Conservation (phyloP, 2,113 vertebrate species). For the Sula dactylatra region DNA sequence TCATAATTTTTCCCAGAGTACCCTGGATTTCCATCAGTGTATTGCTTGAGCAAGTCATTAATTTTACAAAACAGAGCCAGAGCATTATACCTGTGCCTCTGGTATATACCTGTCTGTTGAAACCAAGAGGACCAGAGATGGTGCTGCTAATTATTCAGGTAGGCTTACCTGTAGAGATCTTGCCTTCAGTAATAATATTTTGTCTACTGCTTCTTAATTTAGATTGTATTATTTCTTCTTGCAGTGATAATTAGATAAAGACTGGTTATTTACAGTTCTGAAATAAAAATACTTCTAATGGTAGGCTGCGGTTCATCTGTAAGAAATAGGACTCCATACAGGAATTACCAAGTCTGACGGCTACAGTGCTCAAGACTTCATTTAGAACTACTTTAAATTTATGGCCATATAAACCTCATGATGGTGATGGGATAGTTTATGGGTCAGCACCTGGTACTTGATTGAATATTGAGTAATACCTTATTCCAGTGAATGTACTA, state of each 20-base stretch:
- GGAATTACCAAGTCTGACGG: not conserved
- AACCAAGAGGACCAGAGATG: not conserved
- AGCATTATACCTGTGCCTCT: not conserved
- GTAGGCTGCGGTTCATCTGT: not conserved
- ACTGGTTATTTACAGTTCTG: not conserved
- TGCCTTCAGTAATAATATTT: not conserved
- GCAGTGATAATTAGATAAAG: not conserved
- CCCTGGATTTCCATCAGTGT: not conserved
- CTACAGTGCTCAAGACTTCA: not conserved
- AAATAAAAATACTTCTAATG: not conserved
- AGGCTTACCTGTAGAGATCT: not conserved
- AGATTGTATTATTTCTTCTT: not conserved
- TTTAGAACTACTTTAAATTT: not conserved
- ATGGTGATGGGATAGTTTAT: not conserved
- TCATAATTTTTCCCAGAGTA: not conserved
- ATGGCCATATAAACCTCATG: not conserved
- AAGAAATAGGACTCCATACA: not conserved
- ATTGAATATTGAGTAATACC: not conserved
- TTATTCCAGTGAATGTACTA: not conserved
- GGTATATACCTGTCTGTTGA: not conserved
- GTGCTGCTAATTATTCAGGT: not conserved
- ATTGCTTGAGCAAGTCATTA: not conserved
- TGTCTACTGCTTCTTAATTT: not conserved
- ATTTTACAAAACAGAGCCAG: not conserved
- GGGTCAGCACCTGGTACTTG: not conserved